Evolutionary conservation across 92 coral and sea anemone species (phyloP), one percentile per base, ranked within the genome.

Genomic region (Zoanthus gigantus): DNA sequence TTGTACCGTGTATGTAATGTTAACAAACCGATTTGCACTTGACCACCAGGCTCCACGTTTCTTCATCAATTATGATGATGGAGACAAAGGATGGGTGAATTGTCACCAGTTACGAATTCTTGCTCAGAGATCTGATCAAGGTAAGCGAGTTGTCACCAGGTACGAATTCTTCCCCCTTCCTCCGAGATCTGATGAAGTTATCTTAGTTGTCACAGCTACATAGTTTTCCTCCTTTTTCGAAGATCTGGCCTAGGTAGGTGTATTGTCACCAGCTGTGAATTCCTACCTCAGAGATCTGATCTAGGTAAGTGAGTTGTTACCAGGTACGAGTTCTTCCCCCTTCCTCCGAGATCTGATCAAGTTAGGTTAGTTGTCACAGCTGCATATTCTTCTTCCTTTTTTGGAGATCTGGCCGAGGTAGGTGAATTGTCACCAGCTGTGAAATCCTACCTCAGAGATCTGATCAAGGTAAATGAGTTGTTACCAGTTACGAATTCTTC

Each of bases 51-150:
- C 74, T 31, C 74, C 47, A 13, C 88, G 95, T 8, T 92, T 72
- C 79, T 82, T 63, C 73, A 88, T 94, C 29, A 69, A 45, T 9
- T 92, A 92, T 81, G 96, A 92, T 52, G 92, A 92, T 83, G 91
- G 92, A 23, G 90, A 90, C 90, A 77, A 89, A 63, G 94, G 88
- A 3, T 91, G 94, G 94, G 89, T 88, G 74, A 88, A 77, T 42
- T 83, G 80, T 44, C 76, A 91, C 76, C 89, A 91, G 82, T 76
- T 91, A 18, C 57, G 94, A 50, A 67, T 91, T 16, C 89, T 91
- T 10, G 89, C 94, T 18, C 89, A 76, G 89, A 74, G 88, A 15
- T 74, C 77, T 1, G 87, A 91, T 72, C 76, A 91, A 88, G 93
- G 94, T 91, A 42, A 13, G 8, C 5, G 17, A 2, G 18, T 30